phyloP scores from a whole-genome alignment of 2,113 vertebrate species.

The Festucalex cinctus region DNA sequence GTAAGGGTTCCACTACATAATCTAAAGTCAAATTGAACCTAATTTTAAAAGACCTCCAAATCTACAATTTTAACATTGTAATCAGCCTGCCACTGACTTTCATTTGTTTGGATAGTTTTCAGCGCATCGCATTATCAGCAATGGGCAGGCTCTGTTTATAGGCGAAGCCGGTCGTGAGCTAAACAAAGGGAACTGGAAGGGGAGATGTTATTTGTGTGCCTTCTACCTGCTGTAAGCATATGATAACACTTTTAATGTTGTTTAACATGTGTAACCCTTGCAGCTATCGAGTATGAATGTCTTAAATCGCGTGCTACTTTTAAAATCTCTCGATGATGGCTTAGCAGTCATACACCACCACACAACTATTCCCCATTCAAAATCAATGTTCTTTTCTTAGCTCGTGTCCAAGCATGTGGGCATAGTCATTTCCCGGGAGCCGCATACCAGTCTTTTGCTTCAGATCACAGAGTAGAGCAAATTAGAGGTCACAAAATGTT shows the following conservation, averaged over 20 bases:
- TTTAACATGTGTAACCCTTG: constrained; percentile 26
- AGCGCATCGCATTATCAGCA: constrained; percentile 12
- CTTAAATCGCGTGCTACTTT: background rate
- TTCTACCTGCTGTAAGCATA: constrained; percentile 11
- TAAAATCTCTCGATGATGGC: background rate
- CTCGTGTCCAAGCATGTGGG: background rate
- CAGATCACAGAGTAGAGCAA: background rate
- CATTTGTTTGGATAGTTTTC: constrained; percentile 1
- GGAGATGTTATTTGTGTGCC: constrained; percentile 6
- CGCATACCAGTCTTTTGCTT: background rate
- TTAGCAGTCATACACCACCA: too few species aligned
- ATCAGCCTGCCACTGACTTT: background rate
- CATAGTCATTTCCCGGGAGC: background rate
- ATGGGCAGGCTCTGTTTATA: constrained; percentile 1
- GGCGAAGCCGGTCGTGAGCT: background rate
- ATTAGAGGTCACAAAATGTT: constrained; percentile 4
- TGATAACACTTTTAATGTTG: constrained; percentile 18
- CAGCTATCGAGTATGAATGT: constrained; percentile 8
- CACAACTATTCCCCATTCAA: background rate
- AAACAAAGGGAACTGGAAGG: constrained; percentile 13
- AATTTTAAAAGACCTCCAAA: too few species aligned
- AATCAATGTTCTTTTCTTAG: background rate
- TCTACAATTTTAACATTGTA: too few species aligned
- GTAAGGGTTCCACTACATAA: too few species aligned
- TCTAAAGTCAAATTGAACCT: too few species aligned